A percentile compares a stretch with the other conserved stretches of the same genome.
These are phyloP conservation scores for Mesoclemmys tuberculata DNA, from an alignment of 2,113 vertebrate genomes.

Conservation along the genomic window DNA sequence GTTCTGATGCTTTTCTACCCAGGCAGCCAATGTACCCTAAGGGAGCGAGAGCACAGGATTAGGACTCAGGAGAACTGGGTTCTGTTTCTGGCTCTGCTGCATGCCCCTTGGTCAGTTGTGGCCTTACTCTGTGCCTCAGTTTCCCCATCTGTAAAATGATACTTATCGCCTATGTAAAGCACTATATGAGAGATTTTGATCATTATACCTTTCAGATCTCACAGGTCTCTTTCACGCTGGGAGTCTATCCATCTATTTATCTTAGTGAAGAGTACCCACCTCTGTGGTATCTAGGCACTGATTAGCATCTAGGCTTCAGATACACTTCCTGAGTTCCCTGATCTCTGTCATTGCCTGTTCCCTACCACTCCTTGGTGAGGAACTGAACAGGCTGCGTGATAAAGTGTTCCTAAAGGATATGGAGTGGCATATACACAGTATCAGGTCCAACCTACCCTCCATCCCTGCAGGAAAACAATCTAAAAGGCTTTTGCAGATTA, in stretches of 20 bases:
- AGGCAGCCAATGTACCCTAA: not conserved
- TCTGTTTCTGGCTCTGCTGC: not conserved
- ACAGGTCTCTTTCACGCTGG: not conserved
- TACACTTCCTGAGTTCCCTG: not conserved
- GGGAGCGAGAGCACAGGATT: not conserved
- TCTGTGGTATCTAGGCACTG: not conserved
- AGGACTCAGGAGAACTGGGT: not conserved
- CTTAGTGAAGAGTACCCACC: not conserved
- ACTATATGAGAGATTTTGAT: not conserved
- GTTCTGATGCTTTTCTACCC: not conserved
- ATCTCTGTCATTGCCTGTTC: not conserved
- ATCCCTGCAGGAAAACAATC: not conserved
- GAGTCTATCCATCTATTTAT: not conserved
- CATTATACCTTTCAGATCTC: not conserved
- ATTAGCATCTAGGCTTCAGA: not conserved
- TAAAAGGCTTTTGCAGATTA: not conserved
- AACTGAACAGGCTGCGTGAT: not conserved
- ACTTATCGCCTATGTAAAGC: not conserved
- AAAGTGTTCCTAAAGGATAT: not conserved
- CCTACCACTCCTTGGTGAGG: not conserved
- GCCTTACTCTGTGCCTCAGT: not conserved
- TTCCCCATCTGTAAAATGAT: not conserved
- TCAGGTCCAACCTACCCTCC: not conserved
- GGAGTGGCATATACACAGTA: not conserved
- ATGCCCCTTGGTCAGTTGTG: not conserved